A percentile compares a stretch with the other conserved stretches of the same genome.
Conservation (phyloP, 2,888 invertebrate species). For the Synergus gifuensis region DNA sequence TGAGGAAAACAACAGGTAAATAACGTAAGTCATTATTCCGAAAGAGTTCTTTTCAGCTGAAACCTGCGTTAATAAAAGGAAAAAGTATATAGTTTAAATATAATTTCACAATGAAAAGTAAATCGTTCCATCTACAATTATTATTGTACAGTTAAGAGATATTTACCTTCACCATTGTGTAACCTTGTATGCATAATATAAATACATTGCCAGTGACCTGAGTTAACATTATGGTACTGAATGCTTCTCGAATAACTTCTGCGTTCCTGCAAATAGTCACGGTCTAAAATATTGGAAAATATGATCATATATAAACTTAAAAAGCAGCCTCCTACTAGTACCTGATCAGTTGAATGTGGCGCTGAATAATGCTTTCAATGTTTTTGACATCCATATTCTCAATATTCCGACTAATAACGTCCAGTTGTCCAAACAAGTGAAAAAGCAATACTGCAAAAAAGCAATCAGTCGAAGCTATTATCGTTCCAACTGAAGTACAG, state of each 20-base stretch:
- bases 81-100: no score
- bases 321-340: neutral
- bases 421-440: no score
- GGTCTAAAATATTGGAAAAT: neutral
- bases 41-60: neutral
- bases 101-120: no score
- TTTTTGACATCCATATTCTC: neutral
- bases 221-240: neutral
- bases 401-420: neutral
- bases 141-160: neutral
- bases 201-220: neutral
- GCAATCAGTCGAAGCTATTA: neutral
- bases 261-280: neutral
- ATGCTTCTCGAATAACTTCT: neutral
- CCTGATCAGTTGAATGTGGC: neutral
- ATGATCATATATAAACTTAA: no score
- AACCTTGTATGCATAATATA: conserved; percentile 8
- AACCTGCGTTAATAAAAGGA: no score
- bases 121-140: neutral
- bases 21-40: neutral
- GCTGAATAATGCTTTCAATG: neutral
- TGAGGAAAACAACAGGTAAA: neutral
- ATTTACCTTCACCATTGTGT: neutral
- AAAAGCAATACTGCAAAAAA: no score
- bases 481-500: neutral